phyloP scores from a whole-genome alignment of 2,888 invertebrate species.

The Coecobrya sp. region DNA sequence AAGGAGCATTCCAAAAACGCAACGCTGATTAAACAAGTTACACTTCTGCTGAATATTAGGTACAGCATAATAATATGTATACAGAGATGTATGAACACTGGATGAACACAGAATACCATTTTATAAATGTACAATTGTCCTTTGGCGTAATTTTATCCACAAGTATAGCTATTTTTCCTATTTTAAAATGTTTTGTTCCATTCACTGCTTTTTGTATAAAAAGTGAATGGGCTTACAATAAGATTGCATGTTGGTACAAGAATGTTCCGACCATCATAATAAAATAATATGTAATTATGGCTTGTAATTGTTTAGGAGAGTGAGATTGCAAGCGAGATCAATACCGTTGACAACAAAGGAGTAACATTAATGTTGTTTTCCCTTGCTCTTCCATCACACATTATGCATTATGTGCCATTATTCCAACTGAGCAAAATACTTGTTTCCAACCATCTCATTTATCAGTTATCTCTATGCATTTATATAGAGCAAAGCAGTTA shows the following conservation, averaged over 20 bases:
- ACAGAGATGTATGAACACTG: not conserved
- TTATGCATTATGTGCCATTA: not conserved
- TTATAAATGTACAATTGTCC: no score
- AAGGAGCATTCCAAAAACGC: no score
- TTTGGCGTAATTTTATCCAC: no score
- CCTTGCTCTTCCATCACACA: not conserved
- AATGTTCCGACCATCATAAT: not conserved
- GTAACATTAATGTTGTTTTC: not conserved
- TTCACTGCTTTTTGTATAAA: not conserved
- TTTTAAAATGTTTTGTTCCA: not conserved
- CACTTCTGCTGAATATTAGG: no score
- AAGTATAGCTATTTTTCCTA: no score
- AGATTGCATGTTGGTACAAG: not conserved
- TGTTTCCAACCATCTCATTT: not conserved
- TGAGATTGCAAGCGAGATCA: not conserved
- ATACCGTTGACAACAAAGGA: constrained; percentile 1
- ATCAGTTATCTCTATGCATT: not conserved
- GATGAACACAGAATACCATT: not conserved
- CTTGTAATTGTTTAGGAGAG: not conserved
- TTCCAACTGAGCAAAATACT: not conserved
- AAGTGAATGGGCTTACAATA: not conserved
- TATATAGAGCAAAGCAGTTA: not conserved
- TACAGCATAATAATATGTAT: no score
- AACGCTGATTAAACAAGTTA: no score
- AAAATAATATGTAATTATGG: constrained; percentile 15